A percentile compares a stretch with the other conserved stretches of the same genome.
phyloP scores from a whole-genome alignment of 2,888 invertebrate genomes.

The Therioaphis trifolii region DNA sequence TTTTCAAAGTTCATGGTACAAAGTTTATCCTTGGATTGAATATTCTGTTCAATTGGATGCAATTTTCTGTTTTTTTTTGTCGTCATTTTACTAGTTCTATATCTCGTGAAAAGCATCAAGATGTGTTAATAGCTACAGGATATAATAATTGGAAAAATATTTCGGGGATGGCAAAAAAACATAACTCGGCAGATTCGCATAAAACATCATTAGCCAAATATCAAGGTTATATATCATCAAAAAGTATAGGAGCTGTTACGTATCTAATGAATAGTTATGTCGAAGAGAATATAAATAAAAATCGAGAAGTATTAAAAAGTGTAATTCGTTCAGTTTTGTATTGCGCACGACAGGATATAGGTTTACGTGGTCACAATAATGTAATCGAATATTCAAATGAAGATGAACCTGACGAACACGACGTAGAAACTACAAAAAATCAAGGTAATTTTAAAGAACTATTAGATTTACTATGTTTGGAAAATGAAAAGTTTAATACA shows the following conservation, averaged over 20 bases:
- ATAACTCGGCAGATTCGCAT: neutral
- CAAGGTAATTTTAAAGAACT: conserved; percentile 18
- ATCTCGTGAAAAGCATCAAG: conserved; percentile 43
- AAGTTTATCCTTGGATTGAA: too few species aligned
- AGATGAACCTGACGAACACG: too few species aligned
- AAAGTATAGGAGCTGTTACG: neutral
- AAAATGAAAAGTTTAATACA: too few species aligned
- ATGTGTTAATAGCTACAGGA: neutral
- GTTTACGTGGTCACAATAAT: conserved; percentile 3
- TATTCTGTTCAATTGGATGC: too few species aligned
- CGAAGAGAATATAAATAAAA: conserved; percentile 16
- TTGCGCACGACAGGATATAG: neutral
- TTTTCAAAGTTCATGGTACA: too few species aligned
- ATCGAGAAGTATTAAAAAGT: conserved; percentile 18
- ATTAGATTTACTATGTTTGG: too few species aligned
- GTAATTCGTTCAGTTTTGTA: conserved; percentile 21
- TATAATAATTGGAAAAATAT: conserved; percentile 33
- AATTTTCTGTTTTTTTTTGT: conserved; percentile 32
- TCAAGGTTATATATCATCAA: neutral
- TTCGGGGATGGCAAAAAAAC: conserved; percentile 27
- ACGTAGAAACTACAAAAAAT: conserved; percentile 12
- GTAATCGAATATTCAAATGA: neutral
- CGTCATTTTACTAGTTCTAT: conserved; percentile 29
- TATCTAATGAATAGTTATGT: conserved; percentile 12
- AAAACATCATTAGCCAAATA: neutral